Percentiles rank a stretch among this genome's conserved stretches.
phyloP scores from a whole-genome alignment of 2,888 invertebrate genomes.

The Lagria hirta region DNA sequence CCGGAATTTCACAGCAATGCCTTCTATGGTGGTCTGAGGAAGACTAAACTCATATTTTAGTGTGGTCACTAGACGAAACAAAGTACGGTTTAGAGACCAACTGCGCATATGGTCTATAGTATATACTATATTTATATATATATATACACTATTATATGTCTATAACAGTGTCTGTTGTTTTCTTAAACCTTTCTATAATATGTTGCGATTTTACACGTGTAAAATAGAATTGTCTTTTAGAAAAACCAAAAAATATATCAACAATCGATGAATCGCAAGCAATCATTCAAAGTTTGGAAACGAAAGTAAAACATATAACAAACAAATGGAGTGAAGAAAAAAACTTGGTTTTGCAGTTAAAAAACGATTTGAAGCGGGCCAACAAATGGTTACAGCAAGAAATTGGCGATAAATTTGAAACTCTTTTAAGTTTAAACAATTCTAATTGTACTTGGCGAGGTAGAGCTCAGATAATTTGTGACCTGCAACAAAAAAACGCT shows the following conservation, averaged over 20 bases:
- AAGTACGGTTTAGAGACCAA: too few relatives aligned
- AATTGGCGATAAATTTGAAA: conserved; percentile 70
- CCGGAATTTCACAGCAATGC: too few relatives aligned
- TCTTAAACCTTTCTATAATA: too few relatives aligned
- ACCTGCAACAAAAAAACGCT: conserved; percentile 67
- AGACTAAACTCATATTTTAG: too few relatives aligned
- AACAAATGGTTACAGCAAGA: conserved; percentile 76
- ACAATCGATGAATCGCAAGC: too few relatives aligned
- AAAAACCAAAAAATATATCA: conserved; percentile 4
- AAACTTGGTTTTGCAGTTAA: conserved; percentile 68
- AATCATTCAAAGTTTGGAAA: conserved; percentile 63
- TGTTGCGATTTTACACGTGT: neutral
- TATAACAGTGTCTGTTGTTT: too few relatives aligned
- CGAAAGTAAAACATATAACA: conserved; percentile 61
- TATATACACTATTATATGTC: too few relatives aligned
- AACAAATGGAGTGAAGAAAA: conserved; percentile 70
- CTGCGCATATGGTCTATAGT: too few relatives aligned
- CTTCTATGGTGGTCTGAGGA: too few relatives aligned
- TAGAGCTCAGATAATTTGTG: conserved; percentile 72
- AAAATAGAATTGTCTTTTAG: too few relatives aligned
- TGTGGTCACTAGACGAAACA: too few relatives aligned
- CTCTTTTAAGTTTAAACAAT: conserved; percentile 62
- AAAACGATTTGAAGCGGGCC: conserved; percentile 70
- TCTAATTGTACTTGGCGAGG: conserved; percentile 72
- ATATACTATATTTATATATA: too few relatives aligned